A percentile compares a stretch with the other conserved stretches of the same genome.
Evolutionary conservation across 1,140 invertebrate species (phyloP).

Genomic region (Calephelis virginiensis): DNA sequence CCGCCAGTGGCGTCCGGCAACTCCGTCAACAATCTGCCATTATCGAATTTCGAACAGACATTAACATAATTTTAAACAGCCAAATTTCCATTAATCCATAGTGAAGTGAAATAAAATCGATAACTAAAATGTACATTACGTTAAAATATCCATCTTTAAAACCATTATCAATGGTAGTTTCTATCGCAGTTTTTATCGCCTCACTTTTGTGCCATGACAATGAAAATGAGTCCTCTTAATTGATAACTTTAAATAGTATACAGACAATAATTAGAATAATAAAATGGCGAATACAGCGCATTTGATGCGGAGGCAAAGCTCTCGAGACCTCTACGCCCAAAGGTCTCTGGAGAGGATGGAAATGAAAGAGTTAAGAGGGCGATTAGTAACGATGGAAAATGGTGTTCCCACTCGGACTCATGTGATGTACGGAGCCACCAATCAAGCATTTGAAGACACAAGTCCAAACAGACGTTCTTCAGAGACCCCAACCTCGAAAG

Average conservation of each 20-base stretch:
- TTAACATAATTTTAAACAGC: conserved; percentile 3
- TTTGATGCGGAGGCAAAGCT: conserved; percentile 91
- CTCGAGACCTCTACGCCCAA: conserved; percentile 88
- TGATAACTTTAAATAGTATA: conserved; percentile 32
- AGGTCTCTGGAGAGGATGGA: conserved; percentile 91
- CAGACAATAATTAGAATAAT: conserved; percentile 43
- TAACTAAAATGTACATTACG: conserved; percentile 35
- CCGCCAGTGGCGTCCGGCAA: conserved; percentile 54
- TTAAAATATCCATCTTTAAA: conserved; percentile 30
- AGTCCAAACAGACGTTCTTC: conserved; percentile 81
- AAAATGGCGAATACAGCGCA: conserved; percentile 94
- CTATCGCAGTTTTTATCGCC: conserved; percentile 24
- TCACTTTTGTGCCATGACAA: conserved; percentile 59
- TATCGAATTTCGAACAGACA: background rate
- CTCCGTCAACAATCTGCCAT: conserved; percentile 29
- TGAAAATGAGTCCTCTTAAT: conserved; percentile 51
- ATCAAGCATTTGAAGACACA: conserved; percentile 90
- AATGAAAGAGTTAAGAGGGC: conserved; percentile 89
- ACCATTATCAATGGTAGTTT: conserved; percentile 19
- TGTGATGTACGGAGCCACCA: conserved; percentile 89
- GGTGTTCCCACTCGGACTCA: conserved; percentile 77
- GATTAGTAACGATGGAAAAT: conserved; percentile 88
- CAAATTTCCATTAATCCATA: conserved; percentile 6
- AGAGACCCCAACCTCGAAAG: conserved; percentile 77
- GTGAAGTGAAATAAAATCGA: conserved; percentile 35